Base-by-base conservation (phyloP, 2,888 invertebrate genomes). In the Synergus umbraculus region DNA sequence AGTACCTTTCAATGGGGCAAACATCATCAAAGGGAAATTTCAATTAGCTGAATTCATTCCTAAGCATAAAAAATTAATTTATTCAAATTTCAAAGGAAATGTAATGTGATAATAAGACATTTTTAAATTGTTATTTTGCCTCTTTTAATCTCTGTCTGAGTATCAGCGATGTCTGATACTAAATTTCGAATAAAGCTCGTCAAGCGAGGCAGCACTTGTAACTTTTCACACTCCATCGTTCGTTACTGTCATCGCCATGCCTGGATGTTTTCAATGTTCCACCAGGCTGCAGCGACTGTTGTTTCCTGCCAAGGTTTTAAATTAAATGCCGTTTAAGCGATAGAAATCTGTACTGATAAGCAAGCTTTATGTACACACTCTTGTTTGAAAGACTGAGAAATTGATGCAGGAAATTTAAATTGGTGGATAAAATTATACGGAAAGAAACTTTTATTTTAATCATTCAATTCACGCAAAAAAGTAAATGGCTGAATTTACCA, bases 221-320 rank as follows among this genome's bases (percentile, higher is more conserved):
- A 54, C 54, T 54, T 54, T n/a, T 54, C 54, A 54, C 54, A 54
- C 58, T 58, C 9, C 58, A 58, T 58, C 58, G 58, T 58, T 58
- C 58, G 58, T 58, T 18, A 58, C 58, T 58, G 58, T 58, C 58
- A 18, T 58, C 58, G 18, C 58, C 58, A 58, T 58, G 18, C 18
- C 58, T 58, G 58, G 18, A 58, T 58, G 18, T 58, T 58, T 58
- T 58, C 58, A 18, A 18, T 58, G 18, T 58, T 58, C 58, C 58
- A 58, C 58, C 58, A 58, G 9, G 18, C 9, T 58, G 58, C 18
- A 58, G 18, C 58, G 18, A 58, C n/a, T 58, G 58, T 58, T 18
- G 1, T 58, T 54, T 58, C 58, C 58, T 18, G 18, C 3, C 18
- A 18, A 2, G 9, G 9, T 18, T 58, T 18, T 10, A 8, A 58